A percentile compares a stretch with the other conserved stretches of the same genome.
Evolutionary conservation across 2,888 invertebrate genomes (phyloP).

Genomic region (Xiphydria camelus): DNA sequence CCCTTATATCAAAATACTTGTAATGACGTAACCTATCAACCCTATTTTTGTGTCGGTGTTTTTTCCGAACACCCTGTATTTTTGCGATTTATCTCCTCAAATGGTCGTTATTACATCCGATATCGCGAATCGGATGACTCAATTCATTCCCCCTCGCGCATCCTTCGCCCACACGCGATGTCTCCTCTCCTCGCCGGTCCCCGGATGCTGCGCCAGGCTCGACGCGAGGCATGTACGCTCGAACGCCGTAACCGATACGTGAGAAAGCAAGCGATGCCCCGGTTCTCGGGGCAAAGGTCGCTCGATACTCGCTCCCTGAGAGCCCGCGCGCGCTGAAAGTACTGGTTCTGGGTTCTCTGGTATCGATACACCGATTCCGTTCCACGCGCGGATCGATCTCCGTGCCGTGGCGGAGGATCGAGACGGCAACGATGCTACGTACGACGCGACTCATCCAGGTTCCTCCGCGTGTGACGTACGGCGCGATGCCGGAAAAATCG

Average conservation of each 20-base stretch:
- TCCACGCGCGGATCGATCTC: slow-evolving; percentile 5
- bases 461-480: background rate
- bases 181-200: too few species aligned
- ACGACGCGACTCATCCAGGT: slow-evolving; percentile 1
- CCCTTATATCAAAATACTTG: too few species aligned
- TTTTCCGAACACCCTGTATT: too few species aligned
- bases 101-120: too few species aligned
- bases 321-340: slow-evolving; percentile 35
- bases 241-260: slow-evolving; percentile 52
- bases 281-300: slow-evolving; percentile 53
- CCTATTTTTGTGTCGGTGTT: too few species aligned
- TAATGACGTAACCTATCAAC: too few species aligned
- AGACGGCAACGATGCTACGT: too few species aligned
- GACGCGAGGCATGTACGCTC: background rate
- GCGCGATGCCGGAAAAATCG: background rate
- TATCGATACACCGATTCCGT: slow-evolving; percentile 17
- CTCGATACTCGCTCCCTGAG: slow-evolving; percentile 38
- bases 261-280: slow-evolving; percentile 52
- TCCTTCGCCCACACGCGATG: too few species aligned
- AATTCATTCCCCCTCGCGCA: too few species aligned
- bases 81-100: too few species aligned
- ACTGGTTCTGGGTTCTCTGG: slow-evolving; percentile 31
- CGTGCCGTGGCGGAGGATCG: too few species aligned
- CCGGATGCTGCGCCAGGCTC: background rate
- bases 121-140: too few species aligned